Evolutionary conservation across 2,113 vertebrate genomes (phyloP).

Genomic region (western clawed frog (Xenopus tropicalis)): DNA sequence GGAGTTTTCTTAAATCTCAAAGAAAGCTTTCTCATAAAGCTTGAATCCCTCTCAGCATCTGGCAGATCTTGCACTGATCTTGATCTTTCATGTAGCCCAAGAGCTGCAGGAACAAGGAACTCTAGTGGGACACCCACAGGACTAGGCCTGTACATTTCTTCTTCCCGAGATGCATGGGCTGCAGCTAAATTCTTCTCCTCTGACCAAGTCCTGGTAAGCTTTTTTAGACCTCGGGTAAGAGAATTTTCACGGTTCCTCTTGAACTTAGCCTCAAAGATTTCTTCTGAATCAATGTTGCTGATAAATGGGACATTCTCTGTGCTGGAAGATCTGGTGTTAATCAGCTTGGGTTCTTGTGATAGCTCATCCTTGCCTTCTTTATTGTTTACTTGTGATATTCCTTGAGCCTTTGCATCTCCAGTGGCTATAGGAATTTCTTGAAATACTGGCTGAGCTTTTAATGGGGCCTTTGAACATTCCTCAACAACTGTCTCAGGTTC

Average conservation of each 20-base stretch:
- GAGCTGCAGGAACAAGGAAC: constrained; percentile 60
- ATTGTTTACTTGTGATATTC: constrained; percentile 52
- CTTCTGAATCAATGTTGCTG: constrained; percentile 84
- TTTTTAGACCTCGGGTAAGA: constrained; percentile 79
- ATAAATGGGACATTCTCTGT: constrained; percentile 56
- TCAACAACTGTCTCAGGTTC: rapidly evolving
- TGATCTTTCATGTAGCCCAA: constrained; percentile 75
- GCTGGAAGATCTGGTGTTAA: constrained; percentile 35
- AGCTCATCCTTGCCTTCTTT: constrained; percentile 33
- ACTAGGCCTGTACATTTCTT: constrained; percentile 88
- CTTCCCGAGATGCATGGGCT: constrained; percentile 55
- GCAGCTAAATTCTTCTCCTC: constrained; percentile 73
- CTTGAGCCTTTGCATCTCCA: constrained; percentile 63
- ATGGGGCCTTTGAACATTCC: neutral
- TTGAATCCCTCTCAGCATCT: constrained; percentile 79
- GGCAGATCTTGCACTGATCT: constrained; percentile 90
- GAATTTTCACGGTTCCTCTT: constrained; percentile 85
- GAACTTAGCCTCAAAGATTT: constrained; percentile 93
- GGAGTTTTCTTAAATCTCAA: constrained; percentile 79
- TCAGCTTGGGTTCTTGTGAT: neutral
- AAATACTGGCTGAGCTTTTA: neutral
- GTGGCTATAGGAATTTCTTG: neutral
- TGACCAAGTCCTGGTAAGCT: constrained; percentile 78
- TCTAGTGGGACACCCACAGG: constrained; percentile 83
- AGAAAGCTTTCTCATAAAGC: constrained; percentile 86